Conservation (phyloP, 2,797 vertebrate genomes). For the Cryptoblepharus egeriae region DNA sequence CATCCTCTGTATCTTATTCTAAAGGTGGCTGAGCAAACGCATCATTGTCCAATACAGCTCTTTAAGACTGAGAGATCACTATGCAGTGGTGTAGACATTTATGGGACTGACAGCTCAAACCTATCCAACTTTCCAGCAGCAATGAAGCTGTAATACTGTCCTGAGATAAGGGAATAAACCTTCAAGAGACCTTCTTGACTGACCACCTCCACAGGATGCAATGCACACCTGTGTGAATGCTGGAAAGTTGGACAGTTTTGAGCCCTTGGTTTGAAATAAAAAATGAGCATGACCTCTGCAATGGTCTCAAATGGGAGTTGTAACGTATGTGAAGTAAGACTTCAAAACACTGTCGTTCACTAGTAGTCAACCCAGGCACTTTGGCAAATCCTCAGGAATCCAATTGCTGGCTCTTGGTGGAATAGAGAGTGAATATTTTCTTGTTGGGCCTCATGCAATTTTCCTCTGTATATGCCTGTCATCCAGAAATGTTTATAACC, state of each 20-base stretch:
- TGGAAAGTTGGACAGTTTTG: too few relatives aligned
- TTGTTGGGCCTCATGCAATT: background rate
- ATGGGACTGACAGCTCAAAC: background rate
- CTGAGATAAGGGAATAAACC: too few relatives aligned
- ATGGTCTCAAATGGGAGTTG: background rate
- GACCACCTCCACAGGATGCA: too few relatives aligned
- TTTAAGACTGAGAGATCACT: background rate
- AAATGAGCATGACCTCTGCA: background rate
- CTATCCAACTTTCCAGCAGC: too few relatives aligned
- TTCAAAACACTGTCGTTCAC: background rate
- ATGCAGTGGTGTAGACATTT: background rate
- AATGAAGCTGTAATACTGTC: too few relatives aligned
- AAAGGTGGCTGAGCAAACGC: too few relatives aligned
- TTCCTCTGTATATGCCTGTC: background rate
- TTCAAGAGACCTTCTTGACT: too few relatives aligned
- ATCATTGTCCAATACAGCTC: background rate
- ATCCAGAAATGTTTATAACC: slow-evolving; percentile 19
- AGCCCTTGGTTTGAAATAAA: background rate
- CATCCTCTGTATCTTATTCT: too few relatives aligned
- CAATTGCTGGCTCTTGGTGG: background rate
- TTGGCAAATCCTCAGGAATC: background rate
- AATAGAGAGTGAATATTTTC: background rate
- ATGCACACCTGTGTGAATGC: too few relatives aligned
- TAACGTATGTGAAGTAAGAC: background rate
- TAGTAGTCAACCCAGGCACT: background rate